Conservation (phyloP, 2,113 vertebrate species). For the Microtus ochrogaster region DNA sequence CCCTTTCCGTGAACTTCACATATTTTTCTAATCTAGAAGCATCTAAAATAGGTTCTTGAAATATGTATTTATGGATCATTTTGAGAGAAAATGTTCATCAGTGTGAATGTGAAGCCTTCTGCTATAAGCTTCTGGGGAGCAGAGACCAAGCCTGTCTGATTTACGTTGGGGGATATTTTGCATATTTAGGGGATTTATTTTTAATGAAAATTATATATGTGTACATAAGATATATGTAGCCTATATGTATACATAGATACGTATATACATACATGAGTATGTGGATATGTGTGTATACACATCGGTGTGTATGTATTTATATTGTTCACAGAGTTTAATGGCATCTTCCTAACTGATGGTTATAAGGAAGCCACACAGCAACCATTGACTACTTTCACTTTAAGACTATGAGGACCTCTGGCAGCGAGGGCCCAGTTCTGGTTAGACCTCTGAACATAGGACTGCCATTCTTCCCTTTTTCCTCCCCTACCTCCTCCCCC, state of each 20-base stretch:
- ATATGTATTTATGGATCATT: conserved; percentile 38
- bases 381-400: background rate
- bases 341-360: background rate
- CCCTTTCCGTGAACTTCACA: conserved; percentile 50
- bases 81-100: conserved; percentile 9
- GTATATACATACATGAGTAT: too few relatives aligned
- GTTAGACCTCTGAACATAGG: background rate
- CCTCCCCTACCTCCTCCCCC: background rate
- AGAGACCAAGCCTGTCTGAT: background rate
- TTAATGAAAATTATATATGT: background rate
- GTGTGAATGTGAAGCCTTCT: background rate
- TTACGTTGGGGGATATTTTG: background rate
- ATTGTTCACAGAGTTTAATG: background rate
- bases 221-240: too few relatives aligned
- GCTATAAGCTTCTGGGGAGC: background rate
- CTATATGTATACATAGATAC: too few relatives aligned
- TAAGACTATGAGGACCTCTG: background rate
- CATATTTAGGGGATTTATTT: background rate
- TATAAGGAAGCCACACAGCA: fast-evolving
- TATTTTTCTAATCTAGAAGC: conserved; percentile 50
- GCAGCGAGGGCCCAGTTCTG: background rate
- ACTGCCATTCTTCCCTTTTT: background rate
- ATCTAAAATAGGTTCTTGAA: conserved; percentile 55
- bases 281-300: too few relatives aligned
- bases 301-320: too few relatives aligned